A percentile compares a stretch with the other conserved stretches of the same genome.
phyloP scores from a whole-genome alignment of 2,113 vertebrate species.

The Chaetorhynchus papuensis region DNA sequence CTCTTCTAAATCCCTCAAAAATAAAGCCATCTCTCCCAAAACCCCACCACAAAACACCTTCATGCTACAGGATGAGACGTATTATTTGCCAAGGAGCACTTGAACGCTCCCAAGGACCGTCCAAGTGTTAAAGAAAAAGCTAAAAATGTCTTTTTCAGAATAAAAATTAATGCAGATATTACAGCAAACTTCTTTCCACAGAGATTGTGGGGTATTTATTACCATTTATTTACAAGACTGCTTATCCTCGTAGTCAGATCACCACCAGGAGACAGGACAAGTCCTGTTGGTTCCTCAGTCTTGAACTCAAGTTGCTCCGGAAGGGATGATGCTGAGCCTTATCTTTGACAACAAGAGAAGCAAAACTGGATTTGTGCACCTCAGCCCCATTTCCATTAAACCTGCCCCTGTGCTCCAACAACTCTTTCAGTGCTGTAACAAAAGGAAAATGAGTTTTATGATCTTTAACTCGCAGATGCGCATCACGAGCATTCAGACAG shows the following conservation, averaged over 20 bases:
- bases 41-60: background rate
- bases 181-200: background rate
- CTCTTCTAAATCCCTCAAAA: background rate
- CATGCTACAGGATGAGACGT: background rate
- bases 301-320: background rate
- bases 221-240: background rate
- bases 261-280: background rate
- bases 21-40: background rate
- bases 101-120: background rate
- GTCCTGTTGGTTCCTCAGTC: background rate
- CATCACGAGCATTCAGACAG: fast-evolving
- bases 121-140: background rate
- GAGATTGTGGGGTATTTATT: background rate
- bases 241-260: background rate
- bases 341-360: background rate
- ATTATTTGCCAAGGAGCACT: background rate
- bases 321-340: background rate
- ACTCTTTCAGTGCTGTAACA: background rate
- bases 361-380: background rate
- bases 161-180: background rate
- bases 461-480: background rate
- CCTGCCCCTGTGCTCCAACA: background rate
- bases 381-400: background rate
- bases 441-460: background rate
- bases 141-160: background rate